Evolutionary conservation across 1,140 invertebrate genomes (phyloP), one percentile per base, ranked within the genome.

Genomic region (Notospermus geniculatus): DNA sequence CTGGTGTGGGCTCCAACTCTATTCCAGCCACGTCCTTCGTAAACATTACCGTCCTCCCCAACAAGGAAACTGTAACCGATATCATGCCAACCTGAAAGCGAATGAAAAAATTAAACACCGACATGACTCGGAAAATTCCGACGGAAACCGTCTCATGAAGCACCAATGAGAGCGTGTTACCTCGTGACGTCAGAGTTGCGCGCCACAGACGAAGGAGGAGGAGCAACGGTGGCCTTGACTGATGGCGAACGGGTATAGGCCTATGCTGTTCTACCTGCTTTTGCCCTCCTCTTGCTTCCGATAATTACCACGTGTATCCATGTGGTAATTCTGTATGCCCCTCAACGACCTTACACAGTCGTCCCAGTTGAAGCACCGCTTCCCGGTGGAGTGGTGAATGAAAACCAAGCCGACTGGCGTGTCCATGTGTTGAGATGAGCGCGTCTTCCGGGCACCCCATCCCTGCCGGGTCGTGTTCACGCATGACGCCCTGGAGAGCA

Each of bases 391-490:
- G 55, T 80, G 78, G 61, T 80, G 78, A 29, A 80, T 75, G 60
- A 92, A 87, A 1, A 91, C 89, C 63, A 86, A 89, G 1, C 86
- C 85, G 1, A 90, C 86, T 1, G 90, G 89, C 27, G 60, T 64
- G 0, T 45, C 29, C 60, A 74, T 63, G 22, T 52, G 53, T 9
- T 57, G 54, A 17, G 54, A 57, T 17, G 50, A 50, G 22, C 54
- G 68, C 2, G 72, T 54, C 1, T 59, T 27, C 32, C 67, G 55
- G 1, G 72, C 72, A 19, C 61, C 41, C 72, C 72, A 74, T 57
- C 67, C 57, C 23, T 45, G 22, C 9, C 72, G 60, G 19, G 55
- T 63, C n/a, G 71, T 69, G 15, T 22, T 50, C 55, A 36, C 55
- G 19, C 19, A 22, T 4, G 19, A 4, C 9, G 19, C n/a, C 46